Percentiles rank a stretch among this genome's conserved stretches.
Evolutionary conservation across 2,797 vertebrate genomes (phyloP).

Genomic region (Tarsius wallacei): DNA sequence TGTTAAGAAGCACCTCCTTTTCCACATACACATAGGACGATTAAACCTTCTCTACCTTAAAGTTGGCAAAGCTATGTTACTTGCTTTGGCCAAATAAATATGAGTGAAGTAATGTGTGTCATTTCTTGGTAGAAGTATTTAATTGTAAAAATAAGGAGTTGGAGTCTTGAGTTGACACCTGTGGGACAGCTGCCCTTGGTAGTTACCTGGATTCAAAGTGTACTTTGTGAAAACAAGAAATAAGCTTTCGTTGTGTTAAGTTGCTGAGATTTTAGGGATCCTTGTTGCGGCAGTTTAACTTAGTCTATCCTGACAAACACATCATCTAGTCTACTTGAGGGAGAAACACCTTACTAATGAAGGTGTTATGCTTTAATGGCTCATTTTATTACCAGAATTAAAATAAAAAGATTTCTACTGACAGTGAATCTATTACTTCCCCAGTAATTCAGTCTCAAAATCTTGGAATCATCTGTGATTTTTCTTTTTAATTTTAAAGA

Average conservation of each 20-base stretch:
- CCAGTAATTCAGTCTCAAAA: background rate
- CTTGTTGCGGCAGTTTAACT: background rate
- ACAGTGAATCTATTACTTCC: background rate
- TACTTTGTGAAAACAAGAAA: background rate
- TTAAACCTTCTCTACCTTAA: background rate
- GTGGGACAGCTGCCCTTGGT: background rate
- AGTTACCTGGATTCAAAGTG: background rate
- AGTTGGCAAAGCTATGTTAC: background rate
- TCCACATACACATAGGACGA: background rate
- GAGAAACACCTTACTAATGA: background rate
- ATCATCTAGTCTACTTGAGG: background rate
- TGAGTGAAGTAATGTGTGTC: background rate
- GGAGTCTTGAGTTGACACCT: background rate
- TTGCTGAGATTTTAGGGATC: background rate
- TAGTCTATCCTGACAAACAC: background rate
- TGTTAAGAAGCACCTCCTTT: background rate
- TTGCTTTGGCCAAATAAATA: constrained; percentile 10
- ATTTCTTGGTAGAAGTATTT: background rate
- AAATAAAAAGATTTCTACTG: background rate
- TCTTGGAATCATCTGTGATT: background rate
- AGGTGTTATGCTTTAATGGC: background rate
- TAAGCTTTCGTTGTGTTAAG: background rate
- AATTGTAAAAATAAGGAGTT: background rate
- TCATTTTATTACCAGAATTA: background rate
- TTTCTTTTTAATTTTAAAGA: background rate